Conservation (phyloP, 30 jellyfish, hydroid and myxozoan genomes). For the Turritopsis rubra region DNA sequence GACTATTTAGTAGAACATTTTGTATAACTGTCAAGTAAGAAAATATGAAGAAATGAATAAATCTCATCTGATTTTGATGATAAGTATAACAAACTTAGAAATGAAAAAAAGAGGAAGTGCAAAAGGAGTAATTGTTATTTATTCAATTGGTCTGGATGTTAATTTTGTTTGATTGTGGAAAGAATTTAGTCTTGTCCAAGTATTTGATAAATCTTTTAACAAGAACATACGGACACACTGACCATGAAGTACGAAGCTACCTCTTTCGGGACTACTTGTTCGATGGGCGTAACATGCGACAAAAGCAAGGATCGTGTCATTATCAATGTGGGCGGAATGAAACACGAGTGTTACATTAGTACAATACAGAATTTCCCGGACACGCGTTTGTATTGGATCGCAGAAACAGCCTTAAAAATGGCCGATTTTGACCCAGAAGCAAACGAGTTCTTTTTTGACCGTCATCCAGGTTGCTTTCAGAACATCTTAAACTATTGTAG, state of each 20-base stretch:
- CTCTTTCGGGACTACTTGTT: background rate
- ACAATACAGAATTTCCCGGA: conserved; percentile 89
- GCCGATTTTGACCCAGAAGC: conserved; percentile 90
- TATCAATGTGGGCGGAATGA: conserved; percentile 90
- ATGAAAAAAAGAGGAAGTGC: background rate
- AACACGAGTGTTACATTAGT: conserved; percentile 92
- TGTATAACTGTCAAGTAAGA: too few species aligned
- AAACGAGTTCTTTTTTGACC: conserved; percentile 90
- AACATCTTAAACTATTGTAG: conserved; percentile 86
- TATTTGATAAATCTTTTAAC: too few species aligned
- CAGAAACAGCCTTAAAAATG: conserved; percentile 95
- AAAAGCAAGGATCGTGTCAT: conserved; percentile 77
- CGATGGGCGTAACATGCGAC: conserved; percentile 40
- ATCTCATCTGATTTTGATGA: background rate
- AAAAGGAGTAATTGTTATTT: too few species aligned
- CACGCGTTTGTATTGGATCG: conserved; percentile 94
- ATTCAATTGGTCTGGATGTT: too few species aligned
- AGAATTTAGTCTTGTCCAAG: too few species aligned
- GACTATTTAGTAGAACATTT: background rate
- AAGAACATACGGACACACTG: too few species aligned
- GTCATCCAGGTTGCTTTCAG: conserved; percentile 97
- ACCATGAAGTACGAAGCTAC: background rate
- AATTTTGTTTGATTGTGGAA: too few species aligned
- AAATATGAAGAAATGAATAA: too few species aligned
- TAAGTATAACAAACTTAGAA: background rate